A percentile compares a stretch with the other conserved stretches of the same genome.
phyloP scores from a whole-genome alignment of 2,888 invertebrate species.

The Coleophora flavipennella region DNA sequence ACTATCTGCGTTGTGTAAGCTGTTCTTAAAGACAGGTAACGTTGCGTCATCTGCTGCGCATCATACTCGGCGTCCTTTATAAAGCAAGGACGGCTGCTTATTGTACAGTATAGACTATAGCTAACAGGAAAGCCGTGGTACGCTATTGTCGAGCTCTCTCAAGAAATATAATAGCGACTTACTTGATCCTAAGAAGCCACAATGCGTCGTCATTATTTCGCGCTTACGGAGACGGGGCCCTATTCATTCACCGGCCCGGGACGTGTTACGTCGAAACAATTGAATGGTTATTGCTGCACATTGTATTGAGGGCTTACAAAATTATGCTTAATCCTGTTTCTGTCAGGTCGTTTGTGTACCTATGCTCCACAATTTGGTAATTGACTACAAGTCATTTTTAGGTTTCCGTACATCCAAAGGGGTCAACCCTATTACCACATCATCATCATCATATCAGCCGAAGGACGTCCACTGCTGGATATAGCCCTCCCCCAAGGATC shows the following conservation, averaged over 20 bases:
- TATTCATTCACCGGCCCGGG: constrained; percentile 28
- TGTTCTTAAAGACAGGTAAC: constrained; percentile 43
- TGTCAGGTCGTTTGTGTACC: too few relatives aligned
- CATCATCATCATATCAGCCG: too few relatives aligned
- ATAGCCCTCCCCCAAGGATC: too few relatives aligned
- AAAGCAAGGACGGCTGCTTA: constrained; percentile 53
- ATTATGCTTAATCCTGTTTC: too few relatives aligned
- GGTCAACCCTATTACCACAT: too few relatives aligned
- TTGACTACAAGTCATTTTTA: too few relatives aligned
- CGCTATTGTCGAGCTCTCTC: constrained; percentile 21
- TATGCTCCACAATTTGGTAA: too few relatives aligned
- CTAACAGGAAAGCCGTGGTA: constrained; percentile 58
- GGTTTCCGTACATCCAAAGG: too few relatives aligned
- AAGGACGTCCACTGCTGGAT: too few relatives aligned
- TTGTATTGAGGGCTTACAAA: not conserved
- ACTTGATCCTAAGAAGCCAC: constrained; percentile 54
- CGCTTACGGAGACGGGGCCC: constrained; percentile 39
- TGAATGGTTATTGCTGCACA: constrained; percentile 9
- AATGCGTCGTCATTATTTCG: constrained; percentile 59
- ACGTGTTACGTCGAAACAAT: constrained; percentile 30
- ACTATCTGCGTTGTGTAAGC: constrained; percentile 32
- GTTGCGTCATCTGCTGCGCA: constrained; percentile 45
- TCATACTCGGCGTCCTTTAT: constrained; percentile 48
- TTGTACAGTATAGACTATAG: too few relatives aligned
- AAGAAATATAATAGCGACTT: constrained; percentile 67